A percentile compares a stretch with the other conserved stretches of the same genome.
Conservation (phyloP, 2,797 vertebrate genomes). For the Alosa sapidissima region DNA sequence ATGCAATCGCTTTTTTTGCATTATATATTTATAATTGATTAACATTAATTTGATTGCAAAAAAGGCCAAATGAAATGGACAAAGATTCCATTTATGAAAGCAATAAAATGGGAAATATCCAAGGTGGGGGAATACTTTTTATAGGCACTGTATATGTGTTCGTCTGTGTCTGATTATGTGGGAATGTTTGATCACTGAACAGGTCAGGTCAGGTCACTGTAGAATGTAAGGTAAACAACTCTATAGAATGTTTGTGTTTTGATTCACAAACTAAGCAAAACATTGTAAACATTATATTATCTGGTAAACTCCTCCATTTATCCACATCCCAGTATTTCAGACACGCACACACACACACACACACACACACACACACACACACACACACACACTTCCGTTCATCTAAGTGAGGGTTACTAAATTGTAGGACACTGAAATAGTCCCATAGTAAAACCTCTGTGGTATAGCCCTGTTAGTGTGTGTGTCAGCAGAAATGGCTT, state of each 20-base stretch:
- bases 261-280: too few species aligned
- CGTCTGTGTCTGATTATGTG: neutral
- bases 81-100: too few species aligned
- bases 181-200: neutral
- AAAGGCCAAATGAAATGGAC: too few species aligned
- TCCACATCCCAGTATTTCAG: neutral
- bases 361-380: conserved; percentile 14
- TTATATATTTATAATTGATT: too few species aligned
- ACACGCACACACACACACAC: too few species aligned
- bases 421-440: conserved; percentile 19
- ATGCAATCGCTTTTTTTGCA: too few species aligned
- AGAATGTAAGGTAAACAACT: neutral
- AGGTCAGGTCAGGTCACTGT: neutral
- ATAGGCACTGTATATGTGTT: neutral
- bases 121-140: too few species aligned
- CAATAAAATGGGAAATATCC: too few species aligned
- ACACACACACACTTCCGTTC: neutral
- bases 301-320: neutral
- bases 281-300: neutral
- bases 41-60: too few species aligned
- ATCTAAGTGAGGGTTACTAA: conserved; percentile 20
- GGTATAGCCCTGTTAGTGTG: neutral
- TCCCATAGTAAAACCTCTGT: neutral
- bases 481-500: conserved; percentile 22
- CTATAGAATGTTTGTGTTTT: neutral